Evolutionary conservation across 2,113 vertebrate genomes (phyloP).

Genomic region (Nesogale talazaci): DNA sequence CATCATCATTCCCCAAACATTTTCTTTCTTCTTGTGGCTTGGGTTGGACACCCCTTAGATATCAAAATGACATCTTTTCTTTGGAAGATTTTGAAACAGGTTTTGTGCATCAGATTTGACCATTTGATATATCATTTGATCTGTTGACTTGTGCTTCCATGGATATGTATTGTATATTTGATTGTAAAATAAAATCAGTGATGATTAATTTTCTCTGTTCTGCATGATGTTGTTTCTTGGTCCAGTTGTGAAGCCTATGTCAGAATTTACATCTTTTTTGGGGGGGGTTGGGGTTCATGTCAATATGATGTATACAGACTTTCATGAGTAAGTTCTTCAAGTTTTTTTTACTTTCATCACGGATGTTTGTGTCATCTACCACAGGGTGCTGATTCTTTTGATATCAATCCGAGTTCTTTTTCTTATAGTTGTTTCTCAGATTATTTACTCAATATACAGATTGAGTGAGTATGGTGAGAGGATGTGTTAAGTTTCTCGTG

Average conservation of each 20-base stretch:
- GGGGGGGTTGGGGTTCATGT: neutral
- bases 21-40: neutral
- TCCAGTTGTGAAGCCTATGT: neutral
- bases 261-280: too few relatives aligned
- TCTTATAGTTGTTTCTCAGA: neutral
- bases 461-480: too few relatives aligned
- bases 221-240: neutral
- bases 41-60: neutral
- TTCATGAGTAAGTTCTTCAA: neutral
- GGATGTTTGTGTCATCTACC: neutral
- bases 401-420: neutral
- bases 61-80: neutral
- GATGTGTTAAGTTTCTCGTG: too few relatives aligned
- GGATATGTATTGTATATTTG: neutral
- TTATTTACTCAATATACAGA: neutral
- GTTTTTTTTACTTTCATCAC: neutral
- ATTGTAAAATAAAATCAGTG: neutral
- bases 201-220: neutral
- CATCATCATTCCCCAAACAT: too few relatives aligned
- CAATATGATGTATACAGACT: neutral
- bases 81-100: neutral
- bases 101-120: too few relatives aligned
- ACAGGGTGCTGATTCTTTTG: neutral
- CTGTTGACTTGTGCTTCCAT: neutral
- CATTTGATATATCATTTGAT: neutral